Conservation (phyloP, 2,113 vertebrate genomes). For the Oreochromis aureus region DNA sequence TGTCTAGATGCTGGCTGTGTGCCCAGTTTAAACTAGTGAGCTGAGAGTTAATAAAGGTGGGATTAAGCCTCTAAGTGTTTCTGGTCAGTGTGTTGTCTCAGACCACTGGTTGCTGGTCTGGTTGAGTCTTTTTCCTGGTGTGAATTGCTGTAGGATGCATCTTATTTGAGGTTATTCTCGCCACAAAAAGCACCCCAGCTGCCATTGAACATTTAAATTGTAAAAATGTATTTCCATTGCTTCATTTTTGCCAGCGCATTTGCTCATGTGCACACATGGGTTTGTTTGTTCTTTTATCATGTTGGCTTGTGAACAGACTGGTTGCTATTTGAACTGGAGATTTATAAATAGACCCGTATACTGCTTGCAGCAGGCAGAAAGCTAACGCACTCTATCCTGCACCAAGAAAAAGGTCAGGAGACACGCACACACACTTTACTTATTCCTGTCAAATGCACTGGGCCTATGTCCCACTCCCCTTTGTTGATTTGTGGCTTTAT, state of each 20-base stretch:
- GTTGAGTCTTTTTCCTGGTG: neutral
- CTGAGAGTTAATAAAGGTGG: neutral
- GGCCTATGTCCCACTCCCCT: neutral
- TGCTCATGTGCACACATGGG: constrained; percentile 5
- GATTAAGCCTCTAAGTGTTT: neutral
- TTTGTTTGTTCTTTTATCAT: constrained; percentile 48
- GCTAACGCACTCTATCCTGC: constrained; percentile 25
- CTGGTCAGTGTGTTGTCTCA: neutral
- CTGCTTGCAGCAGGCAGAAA: constrained; percentile 34
- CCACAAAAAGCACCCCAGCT: neutral
- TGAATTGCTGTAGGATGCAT: neutral
- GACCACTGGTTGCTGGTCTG: neutral
- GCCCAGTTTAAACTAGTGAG: constrained; percentile 2
- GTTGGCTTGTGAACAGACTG: constrained; percentile 27
- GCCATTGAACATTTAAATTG: neutral
- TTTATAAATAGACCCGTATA: constrained; percentile 61
- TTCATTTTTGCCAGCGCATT: neutral
- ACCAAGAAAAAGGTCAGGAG: constrained; percentile 41
- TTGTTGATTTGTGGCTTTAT: neutral
- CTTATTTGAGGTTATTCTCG: neutral
- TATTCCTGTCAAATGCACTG: constrained; percentile 19
- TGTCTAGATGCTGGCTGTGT: neutral
- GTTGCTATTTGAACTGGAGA: constrained; percentile 55
- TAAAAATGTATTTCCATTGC: neutral
- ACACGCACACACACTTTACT: neutral